Evolutionary conservation across 2,888 invertebrate genomes (phyloP), one percentile per base, ranked within the genome.

Genomic region (Osmoderma eremita): DNA sequence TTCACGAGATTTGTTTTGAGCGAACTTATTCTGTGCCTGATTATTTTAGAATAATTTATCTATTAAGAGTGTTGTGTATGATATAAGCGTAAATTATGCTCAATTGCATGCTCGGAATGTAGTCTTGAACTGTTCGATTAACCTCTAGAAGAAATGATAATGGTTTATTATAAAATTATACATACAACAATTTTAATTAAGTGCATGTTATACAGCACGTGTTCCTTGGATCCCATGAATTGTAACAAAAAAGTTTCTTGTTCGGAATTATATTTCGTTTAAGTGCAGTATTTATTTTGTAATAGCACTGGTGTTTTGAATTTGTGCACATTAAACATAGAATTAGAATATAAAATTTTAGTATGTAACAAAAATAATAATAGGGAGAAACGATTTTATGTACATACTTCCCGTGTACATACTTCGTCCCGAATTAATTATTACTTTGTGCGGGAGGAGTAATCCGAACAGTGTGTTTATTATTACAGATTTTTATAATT

Each of bases 81-180:
- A 17, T 20, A 17, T 15, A 17, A 30, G 42, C 45, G 24, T 54
- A 12, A 12, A 18, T 17, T 17, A 39, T 48, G 30, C 30, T 30
- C 15, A 45, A 61, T 30, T 61, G 15, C 15, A 36, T 45, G 45
- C 30, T 39, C 41, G 42, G 30, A 17, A 24, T 30, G 13, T 45
- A 61, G 30, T 42, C 30, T 30, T 36, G 45, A 61, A 61, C 42
- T 30, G 30, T 61, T 61, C 45, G 45, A 61, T 61, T 61, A 58
- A 42, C 58, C 58, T 61, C 45, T 41, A 15, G 45, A 61, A 13
- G 20, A 17, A 13, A 36, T 41, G 45, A 5, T 36, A 61, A 45
- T 61, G 36, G 42, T 56, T 56, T 38, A 56, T 24, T 22, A 22
- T 17, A 56, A 42, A 42, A 42, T 22, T 42, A 42, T 38, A 54